phyloP scores from a whole-genome alignment of 2,888 invertebrate species.

The Anoplius nigerrimus region DNA sequence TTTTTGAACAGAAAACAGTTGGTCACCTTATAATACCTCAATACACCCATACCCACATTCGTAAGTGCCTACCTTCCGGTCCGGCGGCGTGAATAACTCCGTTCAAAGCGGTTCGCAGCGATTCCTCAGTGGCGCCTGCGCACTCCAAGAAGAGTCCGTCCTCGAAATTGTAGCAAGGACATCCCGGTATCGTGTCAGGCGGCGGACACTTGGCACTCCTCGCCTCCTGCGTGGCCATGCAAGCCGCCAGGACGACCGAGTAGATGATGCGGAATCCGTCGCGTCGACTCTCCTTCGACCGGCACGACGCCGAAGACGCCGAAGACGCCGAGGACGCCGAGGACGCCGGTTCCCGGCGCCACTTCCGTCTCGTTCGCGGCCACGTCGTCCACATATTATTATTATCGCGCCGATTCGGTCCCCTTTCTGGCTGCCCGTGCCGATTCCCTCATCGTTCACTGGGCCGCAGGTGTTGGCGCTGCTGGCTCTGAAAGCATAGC shows the following conservation, averaged over 20 bases:
- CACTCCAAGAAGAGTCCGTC: conserved; percentile 94
- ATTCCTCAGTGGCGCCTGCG: conserved; percentile 86
- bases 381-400: conserved; percentile 69
- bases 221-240: conserved; percentile 66
- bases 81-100: conserved; percentile 79
- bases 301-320: conserved; percentile 39
- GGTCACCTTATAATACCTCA: too few species aligned
- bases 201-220: conserved; percentile 81
- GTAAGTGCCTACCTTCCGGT: conserved; percentile 77
- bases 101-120: conserved; percentile 83
- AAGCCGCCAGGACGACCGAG: conserved; percentile 64
- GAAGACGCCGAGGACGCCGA: conserved; percentile 41
- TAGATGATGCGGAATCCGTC: conserved; percentile 56
- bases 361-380: conserved; percentile 71
- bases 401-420: conserved; percentile 66
- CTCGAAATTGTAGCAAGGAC: conserved; percentile 94
- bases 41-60: too few species aligned
- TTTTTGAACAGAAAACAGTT: too few species aligned
- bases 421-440: conserved; percentile 45
- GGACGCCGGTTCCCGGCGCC: conserved; percentile 56
- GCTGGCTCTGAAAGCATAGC: conserved; percentile 34
- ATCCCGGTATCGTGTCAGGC: conserved; percentile 86
- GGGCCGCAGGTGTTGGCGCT: conserved; percentile 19
- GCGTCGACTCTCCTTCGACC: conserved; percentile 44
- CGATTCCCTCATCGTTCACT: conserved; percentile 60